Percentiles rank a stretch among this genome's conserved stretches.
These are phyloP conservation scores for Channa maculata DNA, from an alignment of 2,113 vertebrate species.

Conservation along the genomic window DNA sequence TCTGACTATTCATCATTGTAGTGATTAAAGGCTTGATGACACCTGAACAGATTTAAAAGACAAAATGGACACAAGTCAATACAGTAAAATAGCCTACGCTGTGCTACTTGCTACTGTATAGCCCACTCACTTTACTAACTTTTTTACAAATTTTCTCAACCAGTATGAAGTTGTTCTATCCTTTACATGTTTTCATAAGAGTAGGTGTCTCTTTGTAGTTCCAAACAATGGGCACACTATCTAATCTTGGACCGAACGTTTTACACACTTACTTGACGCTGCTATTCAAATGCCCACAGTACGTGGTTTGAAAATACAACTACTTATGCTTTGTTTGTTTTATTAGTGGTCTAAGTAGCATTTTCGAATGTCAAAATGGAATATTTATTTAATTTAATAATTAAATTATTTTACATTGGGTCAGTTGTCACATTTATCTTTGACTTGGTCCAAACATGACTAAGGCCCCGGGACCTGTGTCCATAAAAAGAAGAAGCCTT, in stretches of 20 bases:
- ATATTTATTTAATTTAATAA: too few species aligned
- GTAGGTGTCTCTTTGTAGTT: conserved; percentile 42
- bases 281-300: conserved; percentile 29
- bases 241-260: conserved; percentile 43
- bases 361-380: not conserved
- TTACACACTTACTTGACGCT: conserved; percentile 43
- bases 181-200: conserved; percentile 14
- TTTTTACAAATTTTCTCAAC: conserved; percentile 3
- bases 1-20: conserved; percentile 18
- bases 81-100: not conserved
- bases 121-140: not conserved
- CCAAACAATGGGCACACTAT: conserved; percentile 40
- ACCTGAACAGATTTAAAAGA: conserved; percentile 1
- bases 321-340: not conserved
- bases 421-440: too few species aligned
- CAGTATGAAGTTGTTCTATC: conserved; percentile 6
- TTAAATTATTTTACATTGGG: too few species aligned
- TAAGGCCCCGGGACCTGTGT: too few species aligned
- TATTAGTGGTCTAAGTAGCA: conserved; percentile 12
- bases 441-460: too few species aligned
- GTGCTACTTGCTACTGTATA: not conserved
- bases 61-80: not conserved
- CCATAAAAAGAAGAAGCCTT: too few species aligned
- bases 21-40: conserved; percentile 16
- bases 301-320: conserved; percentile 9